Base-by-base conservation (phyloP, 2,888 invertebrate genomes). In the Athetis lepigone region DNA sequence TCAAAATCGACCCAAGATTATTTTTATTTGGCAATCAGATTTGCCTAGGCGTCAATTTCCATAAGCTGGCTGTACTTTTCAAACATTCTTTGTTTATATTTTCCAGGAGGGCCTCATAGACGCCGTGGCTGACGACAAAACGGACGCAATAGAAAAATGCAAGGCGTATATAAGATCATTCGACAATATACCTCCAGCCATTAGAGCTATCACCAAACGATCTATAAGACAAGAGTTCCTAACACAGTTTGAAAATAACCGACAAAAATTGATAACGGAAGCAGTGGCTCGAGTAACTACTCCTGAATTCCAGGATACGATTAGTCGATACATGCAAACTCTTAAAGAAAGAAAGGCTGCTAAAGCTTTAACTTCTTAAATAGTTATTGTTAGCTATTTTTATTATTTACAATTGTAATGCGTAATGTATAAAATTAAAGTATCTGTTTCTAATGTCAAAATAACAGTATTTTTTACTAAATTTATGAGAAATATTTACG, bases 101-200 rank as follows among this genome's bases (percentile, higher is more conserved):
- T 80, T 79, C 33, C 74, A 90, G 89, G 91, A 96, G 40, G 97
- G 97, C 5, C 89, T 98, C 0, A 93, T 98, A 1, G 98, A 98
- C 91, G 97, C 97, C 85, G 82, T 96, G 37, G 97, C 96, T 4
- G 82, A 88, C 13, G 95, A 95, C 81, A 96, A 97, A 85, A 95
- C 93, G 8, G 97, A 97, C 40, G 96, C 96, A 0, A 80, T 98
- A 4, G 87, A 88, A 0, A 96, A 96, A 82, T 96, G 97, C 69
- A 96, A 96, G 70, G 85, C 94, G 19, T 97, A 96, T 80, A 95
- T 98, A 54, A 85, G 85, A 11, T 91, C 90, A 54, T 97, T 96
- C 88, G 93, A 95, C 42, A 96, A 95, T 70, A 95, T 97, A 60
- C 95, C 97, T 75, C 94, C 95, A 0, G 54, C 90, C 23, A 95